A percentile compares a stretch with the other conserved stretches of the same genome.
phyloP scores from a whole-genome alignment of 2,113 vertebrate genomes.

The Protobothrops flavoviridis region DNA sequence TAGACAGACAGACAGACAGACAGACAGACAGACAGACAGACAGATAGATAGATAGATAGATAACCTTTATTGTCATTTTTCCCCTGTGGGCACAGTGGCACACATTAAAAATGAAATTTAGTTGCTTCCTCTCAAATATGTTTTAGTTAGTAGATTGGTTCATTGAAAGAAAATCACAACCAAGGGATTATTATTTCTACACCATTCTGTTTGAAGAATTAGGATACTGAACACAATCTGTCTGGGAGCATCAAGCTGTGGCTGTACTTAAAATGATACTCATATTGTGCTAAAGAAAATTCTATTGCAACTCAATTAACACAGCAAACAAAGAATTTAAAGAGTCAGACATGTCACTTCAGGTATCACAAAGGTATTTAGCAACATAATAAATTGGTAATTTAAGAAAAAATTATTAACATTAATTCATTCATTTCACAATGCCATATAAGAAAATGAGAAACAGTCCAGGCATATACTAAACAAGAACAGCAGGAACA shows the following conservation, averaged over 20 bases:
- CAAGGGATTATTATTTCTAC: conserved; percentile 42
- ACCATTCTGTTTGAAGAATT: conserved; percentile 55
- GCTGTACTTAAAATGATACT: neutral
- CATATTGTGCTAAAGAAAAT: conserved; percentile 25
- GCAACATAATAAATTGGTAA: neutral
- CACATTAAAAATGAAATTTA: too few relatives aligned
- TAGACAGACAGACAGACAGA: too few relatives aligned
- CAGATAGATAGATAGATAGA: too few relatives aligned
- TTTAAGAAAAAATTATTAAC: conserved; percentile 35
- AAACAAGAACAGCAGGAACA: conserved; percentile 40
- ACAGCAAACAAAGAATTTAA: conserved; percentile 15
- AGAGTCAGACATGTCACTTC: conserved; percentile 21
- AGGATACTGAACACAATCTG: conserved; percentile 57
- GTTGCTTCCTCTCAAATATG: neutral
- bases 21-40: too few relatives aligned
- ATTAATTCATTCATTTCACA: neutral
- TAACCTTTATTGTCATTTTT: too few relatives aligned
- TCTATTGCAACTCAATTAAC: conserved; percentile 12
- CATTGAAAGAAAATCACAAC: neutral
- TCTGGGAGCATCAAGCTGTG: conserved; percentile 30
- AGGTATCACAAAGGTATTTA: conserved; percentile 35
- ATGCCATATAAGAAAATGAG: neutral
- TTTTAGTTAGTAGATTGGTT: conserved; percentile 15
- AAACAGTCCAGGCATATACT: conserved; percentile 34
- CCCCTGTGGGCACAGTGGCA: too few relatives aligned